phyloP scores from a whole-genome alignment of 1,140 invertebrate genomes.

The Brachionus koreanus region DNA sequence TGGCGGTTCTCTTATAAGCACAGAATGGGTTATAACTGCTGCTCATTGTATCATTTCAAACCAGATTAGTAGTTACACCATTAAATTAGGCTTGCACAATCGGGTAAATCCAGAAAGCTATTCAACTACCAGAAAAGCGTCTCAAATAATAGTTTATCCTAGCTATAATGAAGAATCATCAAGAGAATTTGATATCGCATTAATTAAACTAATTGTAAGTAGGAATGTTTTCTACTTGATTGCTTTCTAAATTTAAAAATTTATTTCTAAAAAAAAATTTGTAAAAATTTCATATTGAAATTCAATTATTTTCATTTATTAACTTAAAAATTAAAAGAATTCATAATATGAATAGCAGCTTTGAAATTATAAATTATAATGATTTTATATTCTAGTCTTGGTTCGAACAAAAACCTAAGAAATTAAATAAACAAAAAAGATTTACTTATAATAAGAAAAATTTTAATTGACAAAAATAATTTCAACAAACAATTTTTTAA shows the following conservation, averaged over 20 bases:
- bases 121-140: neutral
- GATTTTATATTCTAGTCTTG: too few relatives aligned
- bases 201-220: slow-evolving; percentile 20
- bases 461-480: too few relatives aligned
- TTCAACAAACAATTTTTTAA: too few relatives aligned
- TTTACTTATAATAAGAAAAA: too few relatives aligned
- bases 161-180: neutral
- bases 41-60: slow-evolving; percentile 63
- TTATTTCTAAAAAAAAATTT: neutral
- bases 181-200: slow-evolving; percentile 6
- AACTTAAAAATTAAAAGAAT: too few relatives aligned
- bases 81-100: neutral
- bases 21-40: slow-evolving; percentile 66
- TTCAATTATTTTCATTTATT: too few relatives aligned
- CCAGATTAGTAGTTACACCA: neutral
- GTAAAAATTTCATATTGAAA: too few relatives aligned
- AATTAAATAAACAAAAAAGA: too few relatives aligned
- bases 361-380: too few relatives aligned
- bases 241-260: neutral
- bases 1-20: slow-evolving; percentile 63
- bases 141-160: neutral
- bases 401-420: too few relatives aligned
- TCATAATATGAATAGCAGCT: too few relatives aligned
- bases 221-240: neutral
- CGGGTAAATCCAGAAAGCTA: neutral